These are phyloP conservation scores for Paracentrotus lividus DNA, from an alignment of 53 echinoderm and acorn worm species.

Conservation along the genomic window DNA sequence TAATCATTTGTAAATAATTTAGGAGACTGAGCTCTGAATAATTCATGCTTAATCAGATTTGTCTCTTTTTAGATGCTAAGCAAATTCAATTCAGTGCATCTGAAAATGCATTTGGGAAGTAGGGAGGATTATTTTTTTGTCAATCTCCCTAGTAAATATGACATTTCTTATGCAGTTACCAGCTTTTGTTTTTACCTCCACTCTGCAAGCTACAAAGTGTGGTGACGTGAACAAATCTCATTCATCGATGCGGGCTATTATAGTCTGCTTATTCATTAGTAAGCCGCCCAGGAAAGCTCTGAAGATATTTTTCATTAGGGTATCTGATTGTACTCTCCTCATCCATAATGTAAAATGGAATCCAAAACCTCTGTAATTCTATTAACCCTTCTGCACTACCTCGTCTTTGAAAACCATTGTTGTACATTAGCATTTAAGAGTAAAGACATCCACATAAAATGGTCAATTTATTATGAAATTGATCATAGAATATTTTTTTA, in stretches of 20 bases:
- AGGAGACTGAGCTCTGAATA: constrained; percentile 45
- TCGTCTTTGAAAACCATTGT: too few species aligned
- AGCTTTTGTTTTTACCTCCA: not conserved
- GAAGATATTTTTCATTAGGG: constrained; percentile 32
- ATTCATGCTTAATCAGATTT: constrained; percentile 50
- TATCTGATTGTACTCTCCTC: not conserved
- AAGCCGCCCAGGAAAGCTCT: not conserved
- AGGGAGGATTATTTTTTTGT: not conserved
- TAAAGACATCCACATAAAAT: too few species aligned
- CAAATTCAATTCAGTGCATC: constrained; percentile 29
- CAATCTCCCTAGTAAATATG: too few species aligned
- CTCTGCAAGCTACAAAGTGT: not conserved
- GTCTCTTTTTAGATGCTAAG: not conserved
- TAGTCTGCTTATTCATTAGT: constrained; percentile 1
- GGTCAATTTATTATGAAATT: too few species aligned
- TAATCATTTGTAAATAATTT: constrained; percentile 45
- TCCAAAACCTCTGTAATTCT: not conserved
- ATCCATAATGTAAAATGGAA: not conserved
- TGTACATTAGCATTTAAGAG: too few species aligned
- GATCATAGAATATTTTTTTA: too few species aligned
- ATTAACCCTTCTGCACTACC: too few species aligned
- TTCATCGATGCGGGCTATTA: not conserved
- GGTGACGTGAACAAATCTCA: not conserved
- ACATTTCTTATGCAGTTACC: not conserved
- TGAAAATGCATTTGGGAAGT: not conserved